Conservation (phyloP, 2,888 invertebrate genomes). For the Lasioglossum lativentre region DNA sequence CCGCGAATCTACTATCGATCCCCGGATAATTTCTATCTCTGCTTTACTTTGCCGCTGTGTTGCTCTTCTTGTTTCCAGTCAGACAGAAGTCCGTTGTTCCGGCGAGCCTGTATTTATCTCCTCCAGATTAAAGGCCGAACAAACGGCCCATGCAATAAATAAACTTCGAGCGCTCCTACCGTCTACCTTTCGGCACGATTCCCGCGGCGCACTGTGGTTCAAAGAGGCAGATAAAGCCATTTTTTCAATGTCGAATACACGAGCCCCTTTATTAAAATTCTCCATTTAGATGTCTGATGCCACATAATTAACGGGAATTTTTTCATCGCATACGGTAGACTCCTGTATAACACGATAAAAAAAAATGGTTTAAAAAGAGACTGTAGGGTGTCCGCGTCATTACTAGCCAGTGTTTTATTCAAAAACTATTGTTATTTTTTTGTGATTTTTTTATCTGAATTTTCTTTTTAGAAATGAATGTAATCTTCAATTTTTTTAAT, state of each 20-base stretch:
- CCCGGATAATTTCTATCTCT: constrained; percentile 3
- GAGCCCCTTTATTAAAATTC: background rate
- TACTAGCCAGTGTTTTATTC: no score
- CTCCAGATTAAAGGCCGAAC: constrained; percentile 67
- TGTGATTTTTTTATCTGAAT: no score
- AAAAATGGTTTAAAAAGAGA: no score
- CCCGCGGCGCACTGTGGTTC: background rate
- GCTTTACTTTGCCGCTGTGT: background rate
- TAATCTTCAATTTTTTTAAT: no score
- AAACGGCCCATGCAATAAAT: constrained; percentile 65
- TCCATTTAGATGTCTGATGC: background rate
- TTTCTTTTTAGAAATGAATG: no score
- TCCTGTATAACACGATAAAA: no score
- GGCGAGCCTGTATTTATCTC: constrained; percentile 65
- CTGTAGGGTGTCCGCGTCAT: no score
- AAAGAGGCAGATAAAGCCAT: background rate
- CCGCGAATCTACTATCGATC: background rate
- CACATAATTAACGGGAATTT: background rate
- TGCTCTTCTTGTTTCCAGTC: constrained; percentile 43
- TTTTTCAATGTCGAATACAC: background rate
- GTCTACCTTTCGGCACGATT: background rate
- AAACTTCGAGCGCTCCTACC: constrained; percentile 55
- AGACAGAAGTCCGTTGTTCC: constrained; percentile 54
- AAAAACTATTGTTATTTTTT: no score
- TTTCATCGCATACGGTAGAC: no score